These are phyloP conservation scores for Sinentomon sp. DNA, from an alignment of 2,888 invertebrate species.

Conservation along the genomic window DNA sequence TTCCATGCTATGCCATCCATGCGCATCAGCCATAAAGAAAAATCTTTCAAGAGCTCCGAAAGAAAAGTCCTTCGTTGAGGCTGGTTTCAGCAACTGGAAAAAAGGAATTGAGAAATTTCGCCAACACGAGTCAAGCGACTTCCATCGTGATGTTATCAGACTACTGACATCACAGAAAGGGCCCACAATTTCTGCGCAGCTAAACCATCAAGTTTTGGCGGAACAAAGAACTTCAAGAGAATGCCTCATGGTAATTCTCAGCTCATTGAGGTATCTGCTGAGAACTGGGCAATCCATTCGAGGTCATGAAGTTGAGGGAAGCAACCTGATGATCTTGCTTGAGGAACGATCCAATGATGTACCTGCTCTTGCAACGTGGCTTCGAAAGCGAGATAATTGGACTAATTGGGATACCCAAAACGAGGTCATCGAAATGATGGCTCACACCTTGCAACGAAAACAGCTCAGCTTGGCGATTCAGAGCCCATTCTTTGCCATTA, in stretches of 20 bases:
- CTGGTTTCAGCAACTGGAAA: too few relatives aligned
- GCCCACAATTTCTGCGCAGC: slow-evolving; percentile 1
- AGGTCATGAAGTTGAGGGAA: slow-evolving; percentile 3
- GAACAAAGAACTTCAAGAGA: neutral
- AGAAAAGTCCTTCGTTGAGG: too few relatives aligned
- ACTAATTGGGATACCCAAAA: slow-evolving; percentile 8
- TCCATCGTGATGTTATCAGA: too few relatives aligned
- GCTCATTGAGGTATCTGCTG: slow-evolving; percentile 4
- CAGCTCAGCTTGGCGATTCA: too few relatives aligned
- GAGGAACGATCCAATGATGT: slow-evolving; percentile 5
- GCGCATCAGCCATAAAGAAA: too few relatives aligned
- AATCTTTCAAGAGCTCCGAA: too few relatives aligned
- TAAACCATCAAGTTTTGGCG: neutral
- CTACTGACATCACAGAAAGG: too few relatives aligned
- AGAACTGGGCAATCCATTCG: slow-evolving; percentile 7
- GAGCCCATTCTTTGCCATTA: slow-evolving; percentile 7
- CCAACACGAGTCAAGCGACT: too few relatives aligned
- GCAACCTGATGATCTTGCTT: slow-evolving; percentile 6
- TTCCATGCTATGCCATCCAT: too few relatives aligned
- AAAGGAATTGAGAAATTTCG: too few relatives aligned
- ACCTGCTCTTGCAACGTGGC: slow-evolving; percentile 5
- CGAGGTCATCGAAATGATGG: slow-evolving; percentile 9
- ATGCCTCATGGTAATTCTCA: slow-evolving; percentile 2
- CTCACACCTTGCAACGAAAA: slow-evolving; percentile 5
- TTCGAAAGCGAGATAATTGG: slow-evolving; percentile 8